A percentile compares a stretch with the other conserved stretches of the same genome.
phyloP scores from a whole-genome alignment of 2,888 invertebrate species.

The Criorhina ranunculi region DNA sequence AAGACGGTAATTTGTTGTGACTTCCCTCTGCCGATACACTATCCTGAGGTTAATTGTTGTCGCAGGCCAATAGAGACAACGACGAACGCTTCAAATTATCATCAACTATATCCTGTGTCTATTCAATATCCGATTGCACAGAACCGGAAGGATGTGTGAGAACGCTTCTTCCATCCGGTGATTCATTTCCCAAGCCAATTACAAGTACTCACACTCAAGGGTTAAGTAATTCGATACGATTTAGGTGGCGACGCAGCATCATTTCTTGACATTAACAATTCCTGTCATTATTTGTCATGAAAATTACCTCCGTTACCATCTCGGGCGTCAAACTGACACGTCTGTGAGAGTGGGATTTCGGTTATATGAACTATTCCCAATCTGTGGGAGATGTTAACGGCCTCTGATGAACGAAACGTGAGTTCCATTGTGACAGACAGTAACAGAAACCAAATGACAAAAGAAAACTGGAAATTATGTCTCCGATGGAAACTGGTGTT shows the following conservation, averaged over 20 bases:
- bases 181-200: constrained; percentile 67
- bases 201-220: constrained; percentile 26
- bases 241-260: constrained; percentile 14
- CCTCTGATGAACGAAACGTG: constrained; percentile 22
- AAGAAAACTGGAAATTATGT: constrained; percentile 27
- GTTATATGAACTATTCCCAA: constrained; percentile 10
- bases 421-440: constrained; percentile 12
- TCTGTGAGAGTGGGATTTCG: constrained; percentile 5
- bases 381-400: constrained; percentile 65
- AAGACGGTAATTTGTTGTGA: constrained; percentile 61
- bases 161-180: constrained; percentile 65
- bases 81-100: constrained; percentile 35
- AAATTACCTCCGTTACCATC: constrained; percentile 26
- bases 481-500: constrained; percentile 44
- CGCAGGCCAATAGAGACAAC: constrained; percentile 25
- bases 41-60: constrained; percentile 59
- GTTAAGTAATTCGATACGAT: constrained; percentile 60
- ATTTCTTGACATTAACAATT: constrained; percentile 34
- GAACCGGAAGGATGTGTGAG: constrained; percentile 69
- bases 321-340: constrained; percentile 16
- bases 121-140: constrained; percentile 63
- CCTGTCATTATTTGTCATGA: constrained; percentile 53
- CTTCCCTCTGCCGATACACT: constrained; percentile 40
- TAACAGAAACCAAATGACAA: neutral
- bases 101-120: constrained; percentile 70